phyloP scores from a whole-genome alignment of 2,888 invertebrate genomes.

The Drosophila planitibia region DNA sequence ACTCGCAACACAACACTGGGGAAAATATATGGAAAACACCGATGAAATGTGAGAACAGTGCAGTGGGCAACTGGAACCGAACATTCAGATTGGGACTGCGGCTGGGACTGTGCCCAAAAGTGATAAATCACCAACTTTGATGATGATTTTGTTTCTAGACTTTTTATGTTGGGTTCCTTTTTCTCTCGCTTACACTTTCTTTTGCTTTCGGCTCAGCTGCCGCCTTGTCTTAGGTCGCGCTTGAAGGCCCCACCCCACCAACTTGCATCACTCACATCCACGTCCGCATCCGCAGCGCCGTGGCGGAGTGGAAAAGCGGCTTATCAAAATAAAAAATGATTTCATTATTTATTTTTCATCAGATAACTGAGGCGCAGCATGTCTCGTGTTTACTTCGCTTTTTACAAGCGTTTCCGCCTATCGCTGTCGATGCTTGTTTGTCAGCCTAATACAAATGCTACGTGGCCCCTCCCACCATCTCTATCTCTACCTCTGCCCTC shows the following conservation, averaged over 20 bases:
- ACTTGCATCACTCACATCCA: neutral
- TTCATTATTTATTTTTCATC: slow-evolving; percentile 80
- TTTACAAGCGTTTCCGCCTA: slow-evolving; percentile 69
- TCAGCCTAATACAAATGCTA: slow-evolving; percentile 37
- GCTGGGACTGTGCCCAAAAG: slow-evolving; percentile 42
- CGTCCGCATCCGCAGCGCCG: neutral
- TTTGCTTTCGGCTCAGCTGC: slow-evolving; percentile 16
- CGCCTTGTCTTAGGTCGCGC: slow-evolving; percentile 39
- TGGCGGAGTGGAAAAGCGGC: slow-evolving; percentile 68
- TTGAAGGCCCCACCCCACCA: neutral
- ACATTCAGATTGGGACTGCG: slow-evolving; percentile 4
- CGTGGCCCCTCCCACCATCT: neutral
- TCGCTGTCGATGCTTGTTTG: slow-evolving; percentile 57
- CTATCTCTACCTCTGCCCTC: neutral
- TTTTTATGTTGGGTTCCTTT: neutral
- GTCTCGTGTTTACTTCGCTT: slow-evolving; percentile 46
- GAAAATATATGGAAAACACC: neutral
- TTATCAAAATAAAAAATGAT: slow-evolving; percentile 82
- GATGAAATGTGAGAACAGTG: slow-evolving; percentile 1
- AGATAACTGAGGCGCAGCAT: slow-evolving; percentile 66
- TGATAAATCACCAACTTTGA: slow-evolving; percentile 78
- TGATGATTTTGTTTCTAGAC: slow-evolving; percentile 56
- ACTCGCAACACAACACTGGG: slow-evolving; percentile 33
- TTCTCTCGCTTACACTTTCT: neutral
- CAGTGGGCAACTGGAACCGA: slow-evolving; percentile 16